Evolutionary conservation across 2,113 vertebrate genomes (phyloP).

Genomic region (Strigops habroptila): DNA sequence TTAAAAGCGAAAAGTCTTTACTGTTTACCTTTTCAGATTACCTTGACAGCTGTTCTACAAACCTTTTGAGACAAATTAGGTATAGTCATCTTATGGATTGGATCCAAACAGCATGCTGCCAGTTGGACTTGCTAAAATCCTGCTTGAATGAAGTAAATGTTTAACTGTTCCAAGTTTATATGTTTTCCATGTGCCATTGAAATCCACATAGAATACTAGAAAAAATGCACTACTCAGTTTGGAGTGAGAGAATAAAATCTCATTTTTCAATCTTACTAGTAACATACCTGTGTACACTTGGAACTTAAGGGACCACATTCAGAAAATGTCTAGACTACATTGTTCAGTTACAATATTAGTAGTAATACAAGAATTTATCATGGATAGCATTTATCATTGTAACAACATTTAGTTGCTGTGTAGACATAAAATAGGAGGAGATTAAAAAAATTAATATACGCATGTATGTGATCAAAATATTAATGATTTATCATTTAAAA

Average conservation of each 20-base stretch:
- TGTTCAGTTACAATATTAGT: neutral
- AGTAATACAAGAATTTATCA: neutral
- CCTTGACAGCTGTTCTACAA: neutral
- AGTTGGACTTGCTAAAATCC: neutral
- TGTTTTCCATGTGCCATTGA: neutral
- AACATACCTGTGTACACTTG: neutral
- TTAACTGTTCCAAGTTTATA: neutral
- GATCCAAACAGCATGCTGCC: neutral
- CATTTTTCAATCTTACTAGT: neutral
- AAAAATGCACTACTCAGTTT: neutral
- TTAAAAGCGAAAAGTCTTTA: neutral
- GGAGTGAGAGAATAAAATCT: neutral
- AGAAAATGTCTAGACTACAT: neutral
- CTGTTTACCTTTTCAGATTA: neutral
- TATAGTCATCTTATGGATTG: neutral
- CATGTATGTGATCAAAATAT: accelerated
- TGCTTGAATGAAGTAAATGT: neutral
- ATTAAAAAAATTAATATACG: neutral
- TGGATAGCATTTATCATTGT: neutral
- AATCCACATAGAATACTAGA: neutral
- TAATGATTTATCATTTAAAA: neutral
- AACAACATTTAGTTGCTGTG: neutral
- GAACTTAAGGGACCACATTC: neutral
- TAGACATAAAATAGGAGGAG: neutral
- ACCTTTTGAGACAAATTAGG: neutral